A percentile compares a stretch with the other conserved stretches of the same genome.
Conservation (phyloP, 2,113 vertebrate genomes). For the Halichoerus grypus region DNA sequence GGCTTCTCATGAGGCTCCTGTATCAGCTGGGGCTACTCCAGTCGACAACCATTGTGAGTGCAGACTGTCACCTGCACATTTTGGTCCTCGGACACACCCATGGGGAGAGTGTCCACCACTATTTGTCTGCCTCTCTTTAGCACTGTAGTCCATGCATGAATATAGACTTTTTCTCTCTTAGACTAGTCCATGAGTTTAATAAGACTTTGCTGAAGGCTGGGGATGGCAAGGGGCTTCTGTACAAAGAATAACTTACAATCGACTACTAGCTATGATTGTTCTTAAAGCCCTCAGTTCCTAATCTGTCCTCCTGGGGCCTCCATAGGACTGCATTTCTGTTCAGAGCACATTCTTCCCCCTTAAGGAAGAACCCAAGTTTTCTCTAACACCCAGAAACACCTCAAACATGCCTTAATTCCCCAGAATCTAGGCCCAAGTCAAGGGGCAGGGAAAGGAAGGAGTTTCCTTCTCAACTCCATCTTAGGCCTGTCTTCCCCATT, state of each 20-base stretch:
- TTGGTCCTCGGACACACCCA: background rate
- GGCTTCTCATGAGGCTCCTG: background rate
- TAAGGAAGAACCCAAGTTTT: background rate
- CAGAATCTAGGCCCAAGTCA: background rate
- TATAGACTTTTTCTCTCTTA: background rate
- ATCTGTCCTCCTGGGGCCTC: background rate
- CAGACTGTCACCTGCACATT: background rate
- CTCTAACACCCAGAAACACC: background rate
- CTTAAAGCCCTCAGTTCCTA: background rate
- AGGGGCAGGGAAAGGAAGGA: background rate
- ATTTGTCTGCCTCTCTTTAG: background rate
- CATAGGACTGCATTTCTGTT: background rate
- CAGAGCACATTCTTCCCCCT: background rate
- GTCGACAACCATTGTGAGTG: background rate
- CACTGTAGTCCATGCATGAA: background rate
- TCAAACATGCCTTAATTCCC: background rate
- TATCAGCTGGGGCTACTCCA: background rate
- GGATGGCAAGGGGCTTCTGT: background rate
- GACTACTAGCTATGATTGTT: background rate
- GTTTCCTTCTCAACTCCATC: background rate
- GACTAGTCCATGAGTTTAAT: background rate
- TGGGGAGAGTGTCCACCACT: background rate
- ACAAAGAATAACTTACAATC: background rate
- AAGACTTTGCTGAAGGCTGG: background rate
- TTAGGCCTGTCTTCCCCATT: background rate